A percentile compares a stretch with the other conserved stretches of the same genome.
Evolutionary conservation across 2,113 vertebrate genomes (phyloP).

Genomic region (Sphaerodactylus townsendi): DNA sequence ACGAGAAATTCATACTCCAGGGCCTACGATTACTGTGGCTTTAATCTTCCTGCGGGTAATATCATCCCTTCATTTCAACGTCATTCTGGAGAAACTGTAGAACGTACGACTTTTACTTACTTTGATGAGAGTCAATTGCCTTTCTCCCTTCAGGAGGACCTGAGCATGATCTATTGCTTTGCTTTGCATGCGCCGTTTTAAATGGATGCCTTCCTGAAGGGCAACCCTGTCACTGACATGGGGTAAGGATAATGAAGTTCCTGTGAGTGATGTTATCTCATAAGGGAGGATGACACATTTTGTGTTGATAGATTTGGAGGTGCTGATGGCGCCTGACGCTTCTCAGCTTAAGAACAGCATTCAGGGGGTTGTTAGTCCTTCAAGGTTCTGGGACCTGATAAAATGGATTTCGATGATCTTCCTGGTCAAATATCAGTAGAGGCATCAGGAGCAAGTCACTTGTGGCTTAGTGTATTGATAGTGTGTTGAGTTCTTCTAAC

Average conservation of each 20-base stretch:
- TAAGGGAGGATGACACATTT: neutral
- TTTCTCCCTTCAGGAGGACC: neutral
- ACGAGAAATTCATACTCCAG: neutral
- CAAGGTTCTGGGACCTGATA: neutral
- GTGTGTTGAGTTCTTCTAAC: fast-evolving
- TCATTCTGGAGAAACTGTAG: neutral
- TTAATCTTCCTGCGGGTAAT: neutral
- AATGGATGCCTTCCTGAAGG: slow-evolving; percentile 16
- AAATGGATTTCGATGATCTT: neutral
- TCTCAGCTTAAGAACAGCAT: neutral
- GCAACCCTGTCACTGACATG: neutral
- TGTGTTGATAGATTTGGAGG: neutral
- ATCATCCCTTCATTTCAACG: neutral
- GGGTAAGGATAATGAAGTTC: slow-evolving; percentile 24
- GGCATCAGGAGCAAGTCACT: neutral
- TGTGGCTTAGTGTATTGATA: too few species aligned
- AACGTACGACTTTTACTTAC: neutral
- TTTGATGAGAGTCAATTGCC: neutral
- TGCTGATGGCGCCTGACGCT: neutral
- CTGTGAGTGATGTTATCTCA: slow-evolving; percentile 4
- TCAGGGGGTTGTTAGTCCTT: neutral
- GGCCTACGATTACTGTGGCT: neutral
- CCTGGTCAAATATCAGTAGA: neutral
- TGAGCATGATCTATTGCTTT: slow-evolving; percentile 4
- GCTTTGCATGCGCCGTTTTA: neutral